Conservation (phyloP, 1,140 invertebrate genomes). For the Drosophila orosa region DNA sequence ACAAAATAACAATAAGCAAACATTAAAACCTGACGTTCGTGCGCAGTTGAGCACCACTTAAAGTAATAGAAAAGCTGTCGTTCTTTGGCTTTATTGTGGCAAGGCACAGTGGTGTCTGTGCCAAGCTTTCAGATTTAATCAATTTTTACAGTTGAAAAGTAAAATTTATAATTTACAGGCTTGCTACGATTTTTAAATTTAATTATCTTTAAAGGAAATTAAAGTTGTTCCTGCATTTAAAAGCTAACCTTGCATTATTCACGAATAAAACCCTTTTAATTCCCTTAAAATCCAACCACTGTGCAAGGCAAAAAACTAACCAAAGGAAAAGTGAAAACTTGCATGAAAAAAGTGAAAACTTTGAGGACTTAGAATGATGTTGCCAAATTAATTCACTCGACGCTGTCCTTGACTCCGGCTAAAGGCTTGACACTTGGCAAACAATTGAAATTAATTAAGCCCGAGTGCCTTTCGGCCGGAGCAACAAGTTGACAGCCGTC, state of each 20-base stretch:
- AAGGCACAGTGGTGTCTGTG: not conserved
- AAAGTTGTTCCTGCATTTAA: not conserved
- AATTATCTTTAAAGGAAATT: too few relatives aligned
- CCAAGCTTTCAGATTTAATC: not conserved
- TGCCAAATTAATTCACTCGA: constrained; percentile 48
- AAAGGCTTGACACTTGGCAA: constrained; percentile 47
- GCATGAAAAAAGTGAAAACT: constrained; percentile 21
- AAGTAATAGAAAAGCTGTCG: constrained; percentile 51
- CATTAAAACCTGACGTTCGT: constrained; percentile 34
- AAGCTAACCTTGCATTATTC: not conserved
- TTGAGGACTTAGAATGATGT: constrained; percentile 33
- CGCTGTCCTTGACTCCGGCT: constrained; percentile 20
- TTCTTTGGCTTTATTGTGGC: constrained; percentile 15
- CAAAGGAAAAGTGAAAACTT: constrained; percentile 8
- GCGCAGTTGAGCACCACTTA: constrained; percentile 55
- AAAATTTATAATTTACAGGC: not conserved
- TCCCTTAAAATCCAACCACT: not conserved
- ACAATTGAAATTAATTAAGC: constrained; percentile 76
- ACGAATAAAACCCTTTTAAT: not conserved
- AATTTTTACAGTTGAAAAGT: not conserved
- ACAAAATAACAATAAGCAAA: constrained; percentile 26
- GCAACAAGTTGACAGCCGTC: constrained; percentile 65
- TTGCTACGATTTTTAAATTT: not conserved
- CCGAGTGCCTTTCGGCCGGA: constrained; percentile 46
- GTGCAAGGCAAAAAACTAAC: constrained; percentile 2